These are phyloP conservation scores for Gryon sp. DNA, from an alignment of 1,140 invertebrate genomes.

Conservation along the genomic window DNA sequence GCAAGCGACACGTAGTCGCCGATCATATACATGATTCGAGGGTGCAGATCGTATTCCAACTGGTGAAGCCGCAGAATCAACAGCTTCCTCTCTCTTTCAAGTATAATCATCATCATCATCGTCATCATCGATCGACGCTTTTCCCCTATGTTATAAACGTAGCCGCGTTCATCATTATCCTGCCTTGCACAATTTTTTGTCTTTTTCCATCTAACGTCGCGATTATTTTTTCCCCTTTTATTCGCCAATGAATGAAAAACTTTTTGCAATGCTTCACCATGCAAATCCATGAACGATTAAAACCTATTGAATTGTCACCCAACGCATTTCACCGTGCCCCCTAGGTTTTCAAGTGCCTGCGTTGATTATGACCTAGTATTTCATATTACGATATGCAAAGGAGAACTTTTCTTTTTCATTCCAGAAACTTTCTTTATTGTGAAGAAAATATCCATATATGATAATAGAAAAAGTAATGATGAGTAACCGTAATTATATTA, in stretches of 20 bases:
- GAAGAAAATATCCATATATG: too few relatives aligned
- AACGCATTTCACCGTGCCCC: constrained; percentile 8
- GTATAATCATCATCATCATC: constrained; percentile 73
- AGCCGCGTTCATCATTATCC: constrained; percentile 36
- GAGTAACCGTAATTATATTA: too few relatives aligned
- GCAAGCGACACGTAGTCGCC: constrained; percentile 43
- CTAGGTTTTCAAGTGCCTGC: constrained; percentile 8
- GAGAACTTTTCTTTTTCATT: not conserved
- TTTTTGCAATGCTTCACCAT: constrained; percentile 38
- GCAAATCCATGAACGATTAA: constrained; percentile 47
- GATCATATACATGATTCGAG: constrained; percentile 28
- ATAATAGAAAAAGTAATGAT: too few relatives aligned
- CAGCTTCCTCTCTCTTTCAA: constrained; percentile 49
- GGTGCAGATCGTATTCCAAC: constrained; percentile 60
- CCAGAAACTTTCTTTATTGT: too few relatives aligned
- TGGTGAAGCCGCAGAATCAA: constrained; percentile 32
- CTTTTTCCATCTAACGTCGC: constrained; percentile 7
- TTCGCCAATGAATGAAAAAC: constrained; percentile 42
- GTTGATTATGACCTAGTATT: constrained; percentile 32
- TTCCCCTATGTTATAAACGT: constrained; percentile 7
- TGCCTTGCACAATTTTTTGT: not conserved
- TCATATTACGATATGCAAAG: constrained; percentile 2
- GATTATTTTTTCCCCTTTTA: constrained; percentile 20
- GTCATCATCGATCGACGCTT: constrained; percentile 46
- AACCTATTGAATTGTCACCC: constrained; percentile 44